Evolutionary conservation across 2,888 invertebrate genomes (phyloP), one percentile per base, ranked within the genome.

Genomic region (Graphium colonna): DNA sequence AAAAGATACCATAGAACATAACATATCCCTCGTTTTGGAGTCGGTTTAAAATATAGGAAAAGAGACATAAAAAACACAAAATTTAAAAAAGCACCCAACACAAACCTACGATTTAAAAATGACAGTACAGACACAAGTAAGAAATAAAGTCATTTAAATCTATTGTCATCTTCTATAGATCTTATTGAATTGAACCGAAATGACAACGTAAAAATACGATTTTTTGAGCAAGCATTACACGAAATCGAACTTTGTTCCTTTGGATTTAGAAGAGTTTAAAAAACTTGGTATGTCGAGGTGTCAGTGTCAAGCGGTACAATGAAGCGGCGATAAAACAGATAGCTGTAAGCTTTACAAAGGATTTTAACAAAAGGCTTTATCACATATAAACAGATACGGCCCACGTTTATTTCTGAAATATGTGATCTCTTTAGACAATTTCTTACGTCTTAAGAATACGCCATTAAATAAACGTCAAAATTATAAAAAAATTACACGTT

Each of bases 111-210:
- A 73, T 60, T 74, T 58, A 59, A 66, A 69, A 68, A 67, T 65
- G 68, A 78, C 77, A 77, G 77, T 75, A 66, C 71, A 64, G 72
- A 81, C 72, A 74, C 70, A 79, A 75, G 77, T 80, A 78, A 75
- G 68, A 65, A 77, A 83, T 83, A 79, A 76, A 84, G 80, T 83
- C 82, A 86, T 87, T 86, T 82, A 76, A 82, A 82, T 77, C 85
- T 70, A 83, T 88, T 89, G 88, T 89, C 77, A 79, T 81, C 71
- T 78, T 71, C 63, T 49, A 64, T 71, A 68, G 77, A 72, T 73
- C 69, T 74, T 66, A 63, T 60, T 66, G 67, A 65, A 71, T 67
- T 65, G 65, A 60, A 65, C 63, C 58, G 61, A 69, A 66, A 69
- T 69, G 67, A 70, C 71, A 68, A 71, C 57, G 53, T 56, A 59